Conservation (phyloP, 2,888 invertebrate species). For the Archips xylosteana region DNA sequence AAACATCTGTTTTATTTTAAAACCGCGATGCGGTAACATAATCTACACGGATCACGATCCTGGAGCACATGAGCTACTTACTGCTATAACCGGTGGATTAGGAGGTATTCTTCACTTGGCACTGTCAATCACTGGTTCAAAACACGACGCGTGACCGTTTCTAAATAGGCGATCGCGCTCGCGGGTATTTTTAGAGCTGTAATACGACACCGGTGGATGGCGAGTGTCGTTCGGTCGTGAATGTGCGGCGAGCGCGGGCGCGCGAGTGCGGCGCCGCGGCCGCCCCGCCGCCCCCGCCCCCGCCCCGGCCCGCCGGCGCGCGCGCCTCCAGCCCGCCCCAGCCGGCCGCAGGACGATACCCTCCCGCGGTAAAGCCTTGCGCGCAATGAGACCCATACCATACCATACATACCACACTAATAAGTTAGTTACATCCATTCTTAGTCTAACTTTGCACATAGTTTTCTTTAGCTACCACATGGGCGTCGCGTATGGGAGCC, state of each 20-base stretch:
- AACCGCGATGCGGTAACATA: slow-evolving; percentile 71
- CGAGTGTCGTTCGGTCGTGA: slow-evolving; percentile 77
- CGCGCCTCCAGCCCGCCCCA: neutral
- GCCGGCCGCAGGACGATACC: slow-evolving; percentile 71
- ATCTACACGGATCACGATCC: slow-evolving; percentile 53
- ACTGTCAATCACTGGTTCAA: slow-evolving; percentile 85
- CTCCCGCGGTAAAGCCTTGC: slow-evolving; percentile 54
- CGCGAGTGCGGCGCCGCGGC: slow-evolving; percentile 66
- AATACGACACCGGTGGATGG: slow-evolving; percentile 83
- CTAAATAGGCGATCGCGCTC: slow-evolving; percentile 84
- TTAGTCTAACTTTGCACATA: neutral
- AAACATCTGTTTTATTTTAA: slow-evolving; percentile 82
- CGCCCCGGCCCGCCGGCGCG: slow-evolving; percentile 39
- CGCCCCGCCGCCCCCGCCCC: slow-evolving; percentile 45
- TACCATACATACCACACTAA: neutral
- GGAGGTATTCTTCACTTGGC: slow-evolving; percentile 79
- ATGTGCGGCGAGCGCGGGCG: slow-evolving; percentile 68
- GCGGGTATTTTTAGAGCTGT: slow-evolving; percentile 83
- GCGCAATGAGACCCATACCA: slow-evolving; percentile 40
- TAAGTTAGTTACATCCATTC: neutral
- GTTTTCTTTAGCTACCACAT: neutral
- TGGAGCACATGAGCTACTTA: slow-evolving; percentile 66
- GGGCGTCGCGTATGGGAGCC: too few relatives aligned
- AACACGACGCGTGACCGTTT: slow-evolving; percentile 82
- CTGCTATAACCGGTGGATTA: slow-evolving; percentile 62